Evolutionary conservation across 1,140 invertebrate genomes (phyloP).

Genomic region (Leptonema lineaticorne): DNA sequence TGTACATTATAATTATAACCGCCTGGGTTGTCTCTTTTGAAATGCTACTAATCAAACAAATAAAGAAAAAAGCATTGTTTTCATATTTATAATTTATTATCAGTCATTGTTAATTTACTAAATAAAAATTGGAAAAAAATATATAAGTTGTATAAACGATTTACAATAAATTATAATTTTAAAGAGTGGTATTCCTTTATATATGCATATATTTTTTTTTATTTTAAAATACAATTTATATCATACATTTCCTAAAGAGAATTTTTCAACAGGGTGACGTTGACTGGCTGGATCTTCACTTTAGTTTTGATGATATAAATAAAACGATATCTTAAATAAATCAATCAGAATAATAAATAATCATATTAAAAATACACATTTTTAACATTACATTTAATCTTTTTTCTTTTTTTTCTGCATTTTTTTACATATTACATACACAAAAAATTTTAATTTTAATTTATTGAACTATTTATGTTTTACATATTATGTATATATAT

Average conservation of each 20-base stretch:
- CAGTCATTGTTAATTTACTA: conserved; percentile 13
- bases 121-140: neutral
- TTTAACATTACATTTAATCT: too few relatives aligned
- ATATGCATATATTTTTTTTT: too few relatives aligned
- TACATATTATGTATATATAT: too few relatives aligned
- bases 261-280: conserved; percentile 29
- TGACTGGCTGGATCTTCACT: conserved; percentile 38
- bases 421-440: conserved; percentile 9
- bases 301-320: neutral
- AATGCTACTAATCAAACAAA: neutral
- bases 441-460: neutral
- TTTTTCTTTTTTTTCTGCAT: neutral
- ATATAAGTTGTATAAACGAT: neutral
- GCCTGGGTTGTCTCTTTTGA: neutral
- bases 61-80: neutral
- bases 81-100: conserved; percentile 7
- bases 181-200: neutral
- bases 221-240: neutral
- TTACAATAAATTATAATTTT: neutral
- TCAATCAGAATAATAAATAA: neutral
- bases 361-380: neutral
- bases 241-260: conserved; percentile 7
- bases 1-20: neutral
- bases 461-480: neutral
- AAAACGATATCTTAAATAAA: neutral